Base-by-base conservation (phyloP, 2,888 invertebrate species). In the Scrobipalpa atriplicella region DNA sequence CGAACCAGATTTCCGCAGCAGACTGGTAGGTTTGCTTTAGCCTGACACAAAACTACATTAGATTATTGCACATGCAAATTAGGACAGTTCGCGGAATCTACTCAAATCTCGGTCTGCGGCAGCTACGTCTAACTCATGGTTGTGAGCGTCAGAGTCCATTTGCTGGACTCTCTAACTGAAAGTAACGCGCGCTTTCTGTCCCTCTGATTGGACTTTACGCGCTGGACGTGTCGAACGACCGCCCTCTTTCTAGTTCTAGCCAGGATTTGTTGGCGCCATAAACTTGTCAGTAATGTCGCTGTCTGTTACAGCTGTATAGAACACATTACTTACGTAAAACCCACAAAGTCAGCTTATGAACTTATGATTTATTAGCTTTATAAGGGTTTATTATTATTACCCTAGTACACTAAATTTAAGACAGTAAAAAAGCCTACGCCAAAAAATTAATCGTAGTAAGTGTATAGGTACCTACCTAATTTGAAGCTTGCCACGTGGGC, bases 101-200 rank as follows among this genome's bases (percentile, higher is more conserved):
- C 5, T 29, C 5, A 2, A 29, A 29, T 29, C 29, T 29, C 2
- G 5, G 29, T 29, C 29, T 29, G 29, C 29, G 29, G 21, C 29
- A 1, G n/a, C 66, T 61, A 54, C 65, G 69, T 70, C 71, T 78
- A 78, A 80, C 78, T 84, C 78, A 83, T 84, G 81, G 80, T 85
- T 75, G 75, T 71, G 71, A 70, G 71, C 67, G 78, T 76, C 78
- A 66, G 72, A 77, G 74, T 82, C 83, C 83, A 83, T 85, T 84
- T 76, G 73, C 69, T 36, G 38, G 62, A 16, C 43, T 54, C 66
- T 62, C 78, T 89, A 89, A 89, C 82, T 81, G 82, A 83, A 87
- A 90, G 79, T 82, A 87, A 89, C 84, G 88, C 78, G 81, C 85
- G 79, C 84, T 84, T 83, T 81, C 80, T 86, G 89, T 87, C 79